These are phyloP conservation scores for Eupeodes latifasciatus DNA, from an alignment of 2,888 invertebrate species.

Conservation along the genomic window DNA sequence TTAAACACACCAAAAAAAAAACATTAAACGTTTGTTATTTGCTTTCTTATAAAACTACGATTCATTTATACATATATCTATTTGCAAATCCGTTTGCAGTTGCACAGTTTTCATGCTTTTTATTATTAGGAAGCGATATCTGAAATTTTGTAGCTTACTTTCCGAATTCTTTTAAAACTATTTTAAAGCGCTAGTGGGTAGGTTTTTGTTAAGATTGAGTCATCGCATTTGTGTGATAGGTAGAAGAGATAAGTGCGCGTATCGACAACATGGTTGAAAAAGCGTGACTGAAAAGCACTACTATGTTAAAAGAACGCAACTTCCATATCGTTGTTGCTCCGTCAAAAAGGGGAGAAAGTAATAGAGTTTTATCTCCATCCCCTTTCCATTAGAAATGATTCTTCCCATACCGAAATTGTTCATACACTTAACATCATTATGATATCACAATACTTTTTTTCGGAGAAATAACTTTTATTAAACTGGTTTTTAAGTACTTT, in stretches of 20 bases:
- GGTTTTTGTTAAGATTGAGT: slow-evolving; percentile 39
- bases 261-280: slow-evolving; percentile 65
- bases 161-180: slow-evolving; percentile 40
- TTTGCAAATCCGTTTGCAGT: too few species aligned
- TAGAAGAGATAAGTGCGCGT: slow-evolving; percentile 61
- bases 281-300: slow-evolving; percentile 64
- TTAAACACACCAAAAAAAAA: too few species aligned
- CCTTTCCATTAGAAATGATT: slow-evolving; percentile 38
- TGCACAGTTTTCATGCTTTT: neutral
- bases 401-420: slow-evolving; percentile 26
- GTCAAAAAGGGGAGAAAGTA: slow-evolving; percentile 50
- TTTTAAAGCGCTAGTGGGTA: slow-evolving; percentile 38
- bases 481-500: slow-evolving; percentile 42
- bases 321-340: slow-evolving; percentile 42
- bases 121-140: neutral
- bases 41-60: too few species aligned
- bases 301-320: slow-evolving; percentile 59
- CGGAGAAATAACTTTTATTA: slow-evolving; percentile 48
- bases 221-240: slow-evolving; percentile 49
- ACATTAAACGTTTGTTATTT: too few species aligned
- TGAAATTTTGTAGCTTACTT: slow-evolving; percentile 12
- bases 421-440: slow-evolving; percentile 47
- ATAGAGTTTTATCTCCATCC: slow-evolving; percentile 59
- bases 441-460: slow-evolving; percentile 24
- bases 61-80: too few species aligned